Evolutionary conservation across 2,113 vertebrate genomes (phyloP), one percentile per base, ranked within the genome.

Genomic region (Columba janthina): DNA sequence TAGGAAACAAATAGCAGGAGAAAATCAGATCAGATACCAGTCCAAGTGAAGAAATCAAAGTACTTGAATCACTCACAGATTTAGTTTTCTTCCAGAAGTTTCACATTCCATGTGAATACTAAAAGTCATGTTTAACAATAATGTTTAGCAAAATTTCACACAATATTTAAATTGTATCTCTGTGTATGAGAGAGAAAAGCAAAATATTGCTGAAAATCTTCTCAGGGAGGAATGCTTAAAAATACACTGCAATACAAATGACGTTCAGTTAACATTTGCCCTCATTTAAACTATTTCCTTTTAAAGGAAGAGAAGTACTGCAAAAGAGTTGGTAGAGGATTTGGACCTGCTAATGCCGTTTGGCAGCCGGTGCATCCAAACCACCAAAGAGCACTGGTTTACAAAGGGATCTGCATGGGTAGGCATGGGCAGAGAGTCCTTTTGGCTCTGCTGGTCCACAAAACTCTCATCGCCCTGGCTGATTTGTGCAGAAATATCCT

Each of bases 1-100:
- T 99, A 95, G 93, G 92, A 90, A 75, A 88, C n/a, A 93, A 97
- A 94, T 13, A 93, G 58, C 60, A 92, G 74, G 51, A 76, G 56
- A 70, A 95, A 96, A 90, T 48, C 44, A 24, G 95, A 70, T 96
- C 75, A 96, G 42, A 50, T 56, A 48, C 28, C 61, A 89, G 56
- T 60, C 77, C 51, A 65, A 71, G 56, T 11, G 90, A 31, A 88
- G 76, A 70, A 90, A 75, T 65, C 48, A 28, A 89, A 81, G 31
- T 34, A 34, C 69, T 60, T n/a, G 34, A 65, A 87, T 89, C 42
- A 53, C 26, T 71, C 66, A 26, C 65, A 67, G 91, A 85, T 84
- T 67, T 69, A 57, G 11, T 73, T 61, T 40, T 46, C 71, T 87
- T 18, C 31, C 15, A 50, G 24, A 21, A 62, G 32, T 78, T 88